These are phyloP conservation scores for Malacoctenus gilli DNA, from an alignment of 2,797 vertebrate genomes.

Conservation along the genomic window DNA sequence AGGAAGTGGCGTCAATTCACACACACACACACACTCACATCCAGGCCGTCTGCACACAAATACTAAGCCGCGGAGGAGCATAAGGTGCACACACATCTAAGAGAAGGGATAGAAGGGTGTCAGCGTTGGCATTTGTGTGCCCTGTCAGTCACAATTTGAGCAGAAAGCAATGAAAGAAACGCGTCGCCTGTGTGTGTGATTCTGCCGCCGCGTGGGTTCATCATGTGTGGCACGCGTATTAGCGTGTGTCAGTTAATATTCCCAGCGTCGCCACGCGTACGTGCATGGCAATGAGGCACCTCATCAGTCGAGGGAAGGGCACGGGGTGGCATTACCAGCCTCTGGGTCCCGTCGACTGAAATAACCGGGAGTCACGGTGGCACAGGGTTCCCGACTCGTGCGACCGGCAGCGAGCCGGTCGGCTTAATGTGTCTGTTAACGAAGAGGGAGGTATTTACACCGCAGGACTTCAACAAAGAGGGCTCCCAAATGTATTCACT, in stretches of 20 bases:
- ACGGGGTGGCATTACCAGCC: slow-evolving; percentile 31
- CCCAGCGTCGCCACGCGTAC: slow-evolving; percentile 12
- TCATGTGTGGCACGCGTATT: neutral
- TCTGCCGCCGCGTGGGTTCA: slow-evolving; percentile 27
- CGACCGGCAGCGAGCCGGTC: slow-evolving; percentile 16
- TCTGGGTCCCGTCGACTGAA: slow-evolving; percentile 31
- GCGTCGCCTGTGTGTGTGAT: slow-evolving; percentile 25
- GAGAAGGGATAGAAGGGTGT: slow-evolving; percentile 35
- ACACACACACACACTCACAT: slow-evolving; percentile 13
- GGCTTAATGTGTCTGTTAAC: slow-evolving; percentile 35
- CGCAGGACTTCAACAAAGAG: slow-evolving; percentile 32
- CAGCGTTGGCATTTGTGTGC: slow-evolving; percentile 34
- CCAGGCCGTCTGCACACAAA: slow-evolving; percentile 26
- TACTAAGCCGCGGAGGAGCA: slow-evolving; percentile 30
- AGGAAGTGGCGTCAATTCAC: slow-evolving; percentile 48
- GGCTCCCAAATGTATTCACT: slow-evolving; percentile 31
- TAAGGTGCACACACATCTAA: slow-evolving; percentile 44
- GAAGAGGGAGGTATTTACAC: slow-evolving; percentile 33
- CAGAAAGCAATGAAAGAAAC: slow-evolving; percentile 13
- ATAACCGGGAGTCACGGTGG: slow-evolving; percentile 43
- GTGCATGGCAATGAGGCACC: slow-evolving; percentile 27
- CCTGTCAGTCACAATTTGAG: slow-evolving; percentile 42
- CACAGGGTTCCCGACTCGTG: slow-evolving; percentile 22
- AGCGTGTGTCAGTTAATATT: slow-evolving; percentile 21
- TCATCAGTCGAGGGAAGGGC: slow-evolving; percentile 37